Base-by-base conservation (phyloP, 1,140 invertebrate genomes). In the Drosophila insularis region DNA sequence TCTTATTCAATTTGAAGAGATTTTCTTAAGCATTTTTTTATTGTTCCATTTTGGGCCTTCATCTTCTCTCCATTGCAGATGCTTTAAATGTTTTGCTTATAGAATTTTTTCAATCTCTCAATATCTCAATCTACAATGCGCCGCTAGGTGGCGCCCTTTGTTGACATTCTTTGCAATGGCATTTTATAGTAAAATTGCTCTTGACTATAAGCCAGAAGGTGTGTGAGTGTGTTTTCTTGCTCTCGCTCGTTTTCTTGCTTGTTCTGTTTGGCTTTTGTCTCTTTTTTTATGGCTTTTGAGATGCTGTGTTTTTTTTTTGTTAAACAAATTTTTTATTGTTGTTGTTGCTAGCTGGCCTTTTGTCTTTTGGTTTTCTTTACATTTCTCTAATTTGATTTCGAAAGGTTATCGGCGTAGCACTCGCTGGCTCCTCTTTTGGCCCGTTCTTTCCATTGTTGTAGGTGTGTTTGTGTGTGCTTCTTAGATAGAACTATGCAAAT, bases 311-410 rank as follows among this genome's bases (percentile, higher is more conserved):
- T 59, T 50, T 21, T 50, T 50, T 50, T 19, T 7, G 8, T 50
- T 50, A 50, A 50, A 50, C 8, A 21, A 50, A 50, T 50, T 19
- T 50, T 59, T 21, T 27, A 53, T 73, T 67, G 19, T 27, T 19
- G n/a, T 54, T 21, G 40, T 74, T 40, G 59, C 8, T 72, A 5
- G 39, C 32, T 50, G 19, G 27, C 19, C 35, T 70, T 64, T 74
- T 74, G 61, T 70, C 56, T 62, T 53, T 37, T 35, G 60, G 8
- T 60, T 64, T 68, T 64, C 63, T 74, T 79, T 70, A 56, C 65
- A 79, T 71, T 86, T 86, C 68, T 87, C 68, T 87, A 80, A 87
- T 82, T 86, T 87, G 79, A 86, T 86, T 82, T 87, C 69, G 69
- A 89, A 82, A 87, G 82, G 82, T 86, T 87, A 89, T 82, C 82